phyloP scores from a whole-genome alignment of 2,888 invertebrate genomes.

The Drosophila longiperda region DNA sequence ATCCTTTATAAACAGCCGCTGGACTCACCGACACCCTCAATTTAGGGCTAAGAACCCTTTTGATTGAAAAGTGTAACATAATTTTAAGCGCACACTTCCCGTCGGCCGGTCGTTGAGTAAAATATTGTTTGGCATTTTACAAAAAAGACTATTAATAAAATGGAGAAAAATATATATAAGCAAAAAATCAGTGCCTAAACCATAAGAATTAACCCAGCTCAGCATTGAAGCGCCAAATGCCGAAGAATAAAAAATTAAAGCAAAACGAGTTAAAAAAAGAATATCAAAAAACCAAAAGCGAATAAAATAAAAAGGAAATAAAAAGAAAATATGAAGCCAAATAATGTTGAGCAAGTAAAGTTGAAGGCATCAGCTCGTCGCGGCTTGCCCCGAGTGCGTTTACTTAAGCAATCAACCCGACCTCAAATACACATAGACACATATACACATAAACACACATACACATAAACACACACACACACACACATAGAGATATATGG shows the following conservation, averaged over 20 bases:
- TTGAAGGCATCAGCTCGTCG: slow-evolving; percentile 69
- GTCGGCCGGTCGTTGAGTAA: slow-evolving; percentile 39
- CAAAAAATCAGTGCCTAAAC: slow-evolving; percentile 66
- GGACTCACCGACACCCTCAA: slow-evolving; percentile 37
- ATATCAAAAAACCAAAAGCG: slow-evolving; percentile 35
- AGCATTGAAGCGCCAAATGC: slow-evolving; percentile 44
- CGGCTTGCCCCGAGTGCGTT: slow-evolving; percentile 74
- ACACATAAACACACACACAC: slow-evolving; percentile 27
- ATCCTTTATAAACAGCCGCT: slow-evolving; percentile 77
- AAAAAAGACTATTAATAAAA: slow-evolving; percentile 77
- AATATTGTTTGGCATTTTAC: slow-evolving; percentile 69
- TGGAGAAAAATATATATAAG: slow-evolving; percentile 31
- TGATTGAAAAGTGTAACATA: slow-evolving; percentile 69
- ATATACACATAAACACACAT: slow-evolving; percentile 4
- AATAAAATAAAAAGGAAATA: slow-evolving; percentile 21
- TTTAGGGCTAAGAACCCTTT: slow-evolving; percentile 45
- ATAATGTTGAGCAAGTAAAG: slow-evolving; percentile 65
- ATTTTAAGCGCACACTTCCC: slow-evolving; percentile 69
- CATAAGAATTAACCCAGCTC: slow-evolving; percentile 69
- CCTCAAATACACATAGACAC: slow-evolving; percentile 65
- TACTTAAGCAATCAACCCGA: slow-evolving; percentile 81
- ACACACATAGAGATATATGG: slow-evolving; percentile 40
- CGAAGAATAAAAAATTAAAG: slow-evolving; percentile 42
- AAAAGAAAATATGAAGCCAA: slow-evolving; percentile 58
- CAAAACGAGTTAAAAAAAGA: slow-evolving; percentile 28